Conservation (phyloP, 2,797 vertebrate genomes). For the Danio kyathit region DNA sequence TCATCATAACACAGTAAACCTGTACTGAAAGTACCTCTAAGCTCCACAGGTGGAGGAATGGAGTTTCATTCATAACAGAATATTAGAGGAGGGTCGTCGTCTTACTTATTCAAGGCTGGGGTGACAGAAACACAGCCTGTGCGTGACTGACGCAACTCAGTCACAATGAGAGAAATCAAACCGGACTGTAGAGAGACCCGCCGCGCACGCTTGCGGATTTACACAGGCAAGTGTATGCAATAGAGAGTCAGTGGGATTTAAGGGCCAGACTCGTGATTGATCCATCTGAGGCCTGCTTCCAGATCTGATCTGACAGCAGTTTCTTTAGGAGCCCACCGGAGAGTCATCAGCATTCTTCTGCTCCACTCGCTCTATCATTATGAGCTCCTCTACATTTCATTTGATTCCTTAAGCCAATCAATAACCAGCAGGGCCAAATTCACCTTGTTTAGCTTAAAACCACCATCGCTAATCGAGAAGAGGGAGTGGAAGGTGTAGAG, state of each 20-base stretch:
- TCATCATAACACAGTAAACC: neutral
- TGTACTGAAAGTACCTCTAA: constrained; percentile 2
- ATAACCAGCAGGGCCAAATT: constrained; percentile 25
- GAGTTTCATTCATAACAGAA: neutral
- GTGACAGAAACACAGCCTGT: neutral
- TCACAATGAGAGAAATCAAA: constrained; percentile 43
- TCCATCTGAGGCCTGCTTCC: constrained; percentile 25
- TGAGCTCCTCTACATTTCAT: constrained; percentile 49
- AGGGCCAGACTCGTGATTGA: constrained; percentile 37
- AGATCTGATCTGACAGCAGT: constrained; percentile 44
- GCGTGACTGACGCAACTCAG: neutral
- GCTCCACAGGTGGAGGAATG: neutral
- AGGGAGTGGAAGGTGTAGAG: neutral
- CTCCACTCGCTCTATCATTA: constrained; percentile 35
- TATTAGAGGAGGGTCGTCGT: too few relatives aligned
- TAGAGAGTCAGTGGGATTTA: constrained; percentile 35
- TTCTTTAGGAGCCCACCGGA: constrained; percentile 43
- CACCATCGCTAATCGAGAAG: constrained; percentile 7
- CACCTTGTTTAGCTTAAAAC: constrained; percentile 27
- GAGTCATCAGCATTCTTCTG: constrained; percentile 38
- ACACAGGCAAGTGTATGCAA: constrained; percentile 41
- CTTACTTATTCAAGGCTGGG: constrained; percentile 15
- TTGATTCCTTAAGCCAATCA: constrained; percentile 42
- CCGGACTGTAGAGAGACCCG: constrained; percentile 16
- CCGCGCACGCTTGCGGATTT: constrained; percentile 19